Evolutionary conservation across 2,113 vertebrate genomes (phyloP).

Genomic region (Puntigrus tetrazona): DNA sequence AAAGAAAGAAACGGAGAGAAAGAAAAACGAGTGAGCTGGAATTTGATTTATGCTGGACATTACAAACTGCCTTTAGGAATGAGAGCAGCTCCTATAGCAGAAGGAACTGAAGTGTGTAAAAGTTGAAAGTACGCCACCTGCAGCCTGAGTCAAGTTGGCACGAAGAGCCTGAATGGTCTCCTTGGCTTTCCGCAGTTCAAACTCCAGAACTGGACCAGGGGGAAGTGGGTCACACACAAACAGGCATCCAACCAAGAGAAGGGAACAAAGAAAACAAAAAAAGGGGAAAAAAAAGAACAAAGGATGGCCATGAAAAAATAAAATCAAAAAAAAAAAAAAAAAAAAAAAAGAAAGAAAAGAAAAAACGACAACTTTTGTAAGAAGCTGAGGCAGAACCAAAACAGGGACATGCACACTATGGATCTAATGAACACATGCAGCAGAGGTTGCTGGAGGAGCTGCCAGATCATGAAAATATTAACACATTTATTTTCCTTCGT

Average conservation of each 20-base stretch:
- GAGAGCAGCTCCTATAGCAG: slow-evolving; percentile 67
- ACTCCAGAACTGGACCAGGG: slow-evolving; percentile 99
- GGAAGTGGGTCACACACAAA: slow-evolving; percentile 86
- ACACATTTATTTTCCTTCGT: slow-evolving; percentile 27
- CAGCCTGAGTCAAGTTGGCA: slow-evolving; percentile 99
- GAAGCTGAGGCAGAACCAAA: slow-evolving; percentile 80
- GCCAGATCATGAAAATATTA: slow-evolving; percentile 76
- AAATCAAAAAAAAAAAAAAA: slow-evolving; percentile 70
- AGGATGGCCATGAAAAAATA: slow-evolving; percentile 91
- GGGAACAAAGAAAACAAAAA: slow-evolving; percentile 69
- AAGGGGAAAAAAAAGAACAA: slow-evolving; percentile 79
- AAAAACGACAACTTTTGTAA: slow-evolving; percentile 87
- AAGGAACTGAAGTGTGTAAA: slow-evolving; percentile 76
- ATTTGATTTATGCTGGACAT: neutral
- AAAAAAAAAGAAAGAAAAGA: slow-evolving; percentile 70
- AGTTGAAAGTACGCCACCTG: slow-evolving; percentile 98
- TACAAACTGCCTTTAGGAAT: slow-evolving; percentile 29
- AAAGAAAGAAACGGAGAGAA: slow-evolving; percentile 56
- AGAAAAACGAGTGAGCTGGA: slow-evolving; percentile 63
- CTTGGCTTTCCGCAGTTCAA: slow-evolving; percentile 99
- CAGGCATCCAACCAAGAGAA: slow-evolving; percentile 93
- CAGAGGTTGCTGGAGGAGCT: slow-evolving; percentile 92
- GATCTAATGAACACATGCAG: slow-evolving; percentile 93
- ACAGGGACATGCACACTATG: slow-evolving; percentile 81
- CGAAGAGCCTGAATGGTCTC: slow-evolving; percentile 99